Evolutionary conservation across 1,140 invertebrate genomes (phyloP).

Genomic region (Platyscapa corneri): DNA sequence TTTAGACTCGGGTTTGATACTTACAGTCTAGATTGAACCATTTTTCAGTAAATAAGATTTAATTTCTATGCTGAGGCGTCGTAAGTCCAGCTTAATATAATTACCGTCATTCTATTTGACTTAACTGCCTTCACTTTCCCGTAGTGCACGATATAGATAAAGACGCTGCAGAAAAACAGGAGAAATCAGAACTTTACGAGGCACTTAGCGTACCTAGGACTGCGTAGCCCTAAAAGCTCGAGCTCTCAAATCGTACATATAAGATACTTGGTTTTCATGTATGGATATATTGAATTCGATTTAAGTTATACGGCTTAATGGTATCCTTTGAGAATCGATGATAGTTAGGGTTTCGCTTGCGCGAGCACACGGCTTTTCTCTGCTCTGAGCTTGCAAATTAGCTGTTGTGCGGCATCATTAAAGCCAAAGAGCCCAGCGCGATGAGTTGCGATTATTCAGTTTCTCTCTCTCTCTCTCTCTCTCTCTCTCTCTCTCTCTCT

Average conservation of each 20-base stretch:
- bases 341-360: constrained; percentile 12
- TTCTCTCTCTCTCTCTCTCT: neutral
- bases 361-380: neutral
- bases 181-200: constrained; percentile 30
- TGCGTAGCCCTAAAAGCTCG: neutral
- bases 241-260: too few relatives aligned
- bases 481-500: neutral
- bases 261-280: neutral
- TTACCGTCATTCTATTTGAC: constrained; percentile 34
- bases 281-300: constrained; percentile 42
- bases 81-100: neutral
- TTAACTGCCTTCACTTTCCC: constrained; percentile 11
- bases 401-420: constrained; percentile 43
- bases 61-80: neutral
- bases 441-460: constrained; percentile 9
- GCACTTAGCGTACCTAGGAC: neutral
- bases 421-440: constrained; percentile 19
- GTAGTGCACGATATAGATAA: neutral
- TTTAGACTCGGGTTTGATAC: neutral
- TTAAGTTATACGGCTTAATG: constrained; percentile 34
- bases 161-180: neutral
- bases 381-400: constrained; percentile 45
- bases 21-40: constrained; percentile 4
- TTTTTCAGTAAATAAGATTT: constrained; percentile 31
- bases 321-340: constrained; percentile 24